Evolutionary conservation across 1,140 invertebrate genomes (phyloP).

Genomic region (Drosophila orosa): DNA sequence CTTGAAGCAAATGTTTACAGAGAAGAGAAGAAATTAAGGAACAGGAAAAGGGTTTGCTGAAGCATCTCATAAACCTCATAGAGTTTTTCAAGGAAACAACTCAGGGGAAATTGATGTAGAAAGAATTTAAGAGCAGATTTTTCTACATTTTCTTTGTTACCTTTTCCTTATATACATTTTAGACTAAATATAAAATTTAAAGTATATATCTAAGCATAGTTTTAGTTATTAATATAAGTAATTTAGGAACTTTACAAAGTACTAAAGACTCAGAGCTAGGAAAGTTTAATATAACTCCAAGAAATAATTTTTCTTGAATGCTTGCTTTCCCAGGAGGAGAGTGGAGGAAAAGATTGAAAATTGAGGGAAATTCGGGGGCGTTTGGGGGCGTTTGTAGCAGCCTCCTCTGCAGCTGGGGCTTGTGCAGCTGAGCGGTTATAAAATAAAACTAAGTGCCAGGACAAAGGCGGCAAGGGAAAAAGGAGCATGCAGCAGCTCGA

Average conservation of each 20-base stretch:
- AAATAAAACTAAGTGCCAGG: conserved; percentile 38
- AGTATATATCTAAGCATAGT: too few species aligned
- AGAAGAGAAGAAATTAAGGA: background rate
- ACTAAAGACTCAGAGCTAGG: background rate
- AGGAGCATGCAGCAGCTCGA: conserved; percentile 8
- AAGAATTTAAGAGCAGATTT: background rate
- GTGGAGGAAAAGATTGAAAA: background rate
- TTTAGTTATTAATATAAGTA: background rate
- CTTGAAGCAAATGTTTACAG: background rate
- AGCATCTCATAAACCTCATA: background rate
- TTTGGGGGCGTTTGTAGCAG: conserved; percentile 9
- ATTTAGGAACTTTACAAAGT: background rate
- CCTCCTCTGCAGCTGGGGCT: conserved; percentile 18
- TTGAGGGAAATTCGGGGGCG: conserved; percentile 1
- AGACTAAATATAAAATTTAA: background rate
- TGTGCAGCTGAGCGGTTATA: conserved; percentile 46
- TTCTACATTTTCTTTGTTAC: background rate
- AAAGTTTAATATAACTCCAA: background rate
- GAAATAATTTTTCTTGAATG: background rate
- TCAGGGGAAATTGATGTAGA: background rate
- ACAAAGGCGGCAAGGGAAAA: conserved; percentile 20
- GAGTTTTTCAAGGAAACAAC: background rate
- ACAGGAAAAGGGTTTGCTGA: background rate
- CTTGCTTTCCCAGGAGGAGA: background rate
- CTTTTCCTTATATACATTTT: too few species aligned